Evolutionary conservation across 2,797 vertebrate species (phyloP).

Genomic region (Myotis findleyi): DNA sequence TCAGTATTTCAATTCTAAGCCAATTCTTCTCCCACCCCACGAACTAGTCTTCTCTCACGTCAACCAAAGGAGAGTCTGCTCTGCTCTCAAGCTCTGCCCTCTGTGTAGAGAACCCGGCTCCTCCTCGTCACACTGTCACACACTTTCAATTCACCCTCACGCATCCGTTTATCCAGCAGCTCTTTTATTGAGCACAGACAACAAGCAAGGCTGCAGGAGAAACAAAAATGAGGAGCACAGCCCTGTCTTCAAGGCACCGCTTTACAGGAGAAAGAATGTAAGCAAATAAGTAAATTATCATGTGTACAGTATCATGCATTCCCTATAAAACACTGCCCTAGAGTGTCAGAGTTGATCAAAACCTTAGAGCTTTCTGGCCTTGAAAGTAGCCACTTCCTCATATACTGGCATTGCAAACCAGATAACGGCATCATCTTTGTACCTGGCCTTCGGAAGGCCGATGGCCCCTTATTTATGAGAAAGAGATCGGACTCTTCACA

Average conservation of each 20-base stretch:
- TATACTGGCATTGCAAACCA: neutral
- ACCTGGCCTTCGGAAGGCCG: neutral
- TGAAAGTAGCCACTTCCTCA: neutral
- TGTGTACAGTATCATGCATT: neutral
- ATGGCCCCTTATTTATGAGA: neutral
- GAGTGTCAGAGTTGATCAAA: neutral
- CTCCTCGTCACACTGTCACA: neutral
- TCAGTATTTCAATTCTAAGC: neutral
- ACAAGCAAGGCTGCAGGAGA: neutral
- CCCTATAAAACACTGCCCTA: neutral
- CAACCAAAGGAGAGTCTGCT: neutral
- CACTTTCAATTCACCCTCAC: neutral
- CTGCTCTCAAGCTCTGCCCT: neutral
- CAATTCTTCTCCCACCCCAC: neutral
- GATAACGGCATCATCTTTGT: neutral
- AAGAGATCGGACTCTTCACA: neutral
- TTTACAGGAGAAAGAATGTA: neutral
- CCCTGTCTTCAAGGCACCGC: neutral
- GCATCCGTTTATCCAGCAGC: neutral
- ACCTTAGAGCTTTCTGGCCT: neutral
- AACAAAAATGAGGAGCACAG: neutral
- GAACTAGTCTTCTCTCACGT: neutral
- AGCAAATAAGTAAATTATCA: slow-evolving; percentile 8
- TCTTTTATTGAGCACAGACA: neutral
- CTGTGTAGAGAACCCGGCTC: neutral